Conservation (phyloP, 2,797 vertebrate genomes). For the Crenuchus spilurus region DNA sequence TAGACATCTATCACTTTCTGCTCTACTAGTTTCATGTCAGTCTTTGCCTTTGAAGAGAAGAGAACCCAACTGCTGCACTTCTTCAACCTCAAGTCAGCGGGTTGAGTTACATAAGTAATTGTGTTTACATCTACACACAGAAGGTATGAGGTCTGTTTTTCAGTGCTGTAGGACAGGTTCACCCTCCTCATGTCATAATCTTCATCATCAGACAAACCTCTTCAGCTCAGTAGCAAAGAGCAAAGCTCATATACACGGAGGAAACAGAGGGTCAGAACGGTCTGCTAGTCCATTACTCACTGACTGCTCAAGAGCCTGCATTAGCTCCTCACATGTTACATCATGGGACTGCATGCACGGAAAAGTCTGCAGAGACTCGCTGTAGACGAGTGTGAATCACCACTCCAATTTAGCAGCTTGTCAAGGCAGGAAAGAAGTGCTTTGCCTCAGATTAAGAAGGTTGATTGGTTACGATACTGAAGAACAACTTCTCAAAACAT, state of each 20-base stretch:
- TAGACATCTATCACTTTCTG: no score
- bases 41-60: background rate
- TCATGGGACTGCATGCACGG: constrained; percentile 44
- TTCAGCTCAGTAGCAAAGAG: constrained; percentile 7
- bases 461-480: background rate
- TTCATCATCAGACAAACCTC: constrained; percentile 2
- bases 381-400: constrained; percentile 42
- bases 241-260: constrained; percentile 19
- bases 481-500: constrained; percentile 5
- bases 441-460: constrained; percentile 35
- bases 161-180: constrained; percentile 6
- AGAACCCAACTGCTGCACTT: background rate
- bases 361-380: constrained; percentile 29
- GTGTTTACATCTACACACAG: constrained; percentile 2
- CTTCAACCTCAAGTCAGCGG: background rate
- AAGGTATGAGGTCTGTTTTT: background rate
- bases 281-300: constrained; percentile 45
- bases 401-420: constrained; percentile 37
- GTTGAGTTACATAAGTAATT: constrained; percentile 1
- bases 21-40: background rate
- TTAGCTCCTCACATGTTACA: constrained; percentile 46
- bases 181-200: background rate
- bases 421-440: constrained; percentile 28
- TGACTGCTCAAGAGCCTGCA: constrained; percentile 19
- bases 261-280: constrained; percentile 37